phyloP scores from a whole-genome alignment of 2,113 vertebrate genomes.

The Blennius ocellaris region DNA sequence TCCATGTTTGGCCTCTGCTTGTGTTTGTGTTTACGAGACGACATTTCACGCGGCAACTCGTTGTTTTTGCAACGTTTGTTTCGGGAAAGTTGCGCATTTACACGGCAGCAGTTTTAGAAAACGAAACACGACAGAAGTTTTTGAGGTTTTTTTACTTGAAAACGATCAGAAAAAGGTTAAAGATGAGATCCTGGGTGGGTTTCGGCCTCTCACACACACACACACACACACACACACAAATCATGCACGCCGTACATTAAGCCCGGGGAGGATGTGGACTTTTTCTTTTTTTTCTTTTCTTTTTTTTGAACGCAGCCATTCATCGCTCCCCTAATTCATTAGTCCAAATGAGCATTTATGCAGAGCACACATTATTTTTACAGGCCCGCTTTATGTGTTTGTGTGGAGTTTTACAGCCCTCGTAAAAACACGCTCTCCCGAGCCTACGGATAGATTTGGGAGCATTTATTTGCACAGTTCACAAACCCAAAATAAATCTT shows the following conservation, averaged over 20 bases:
- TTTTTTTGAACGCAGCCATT: slow-evolving; percentile 60
- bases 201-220: slow-evolving; percentile 2
- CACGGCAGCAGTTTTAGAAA: no score
- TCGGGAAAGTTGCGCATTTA: no score
- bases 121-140: no score
- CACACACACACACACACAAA: slow-evolving; percentile 19
- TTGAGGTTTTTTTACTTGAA: no score
- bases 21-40: not conserved
- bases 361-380: slow-evolving; percentile 81
- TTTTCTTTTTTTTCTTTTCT: no score
- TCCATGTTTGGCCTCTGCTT: slow-evolving; percentile 2
- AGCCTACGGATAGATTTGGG: slow-evolving; percentile 80
- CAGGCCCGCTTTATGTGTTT: slow-evolving; percentile 81
- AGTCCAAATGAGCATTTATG: slow-evolving; percentile 83
- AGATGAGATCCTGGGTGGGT: not conserved
- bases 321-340: slow-evolving; percentile 81
- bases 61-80: no score
- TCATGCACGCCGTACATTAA: slow-evolving; percentile 26
- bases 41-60: no score
- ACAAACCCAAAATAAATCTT: slow-evolving; percentile 79
- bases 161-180: not conserved
- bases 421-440: slow-evolving; percentile 83
- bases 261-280: slow-evolving; percentile 64
- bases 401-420: slow-evolving; percentile 81
- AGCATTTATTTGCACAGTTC: slow-evolving; percentile 82